Conservation (phyloP, 2,113 vertebrate species). For the Chaenogobius annularis region DNA sequence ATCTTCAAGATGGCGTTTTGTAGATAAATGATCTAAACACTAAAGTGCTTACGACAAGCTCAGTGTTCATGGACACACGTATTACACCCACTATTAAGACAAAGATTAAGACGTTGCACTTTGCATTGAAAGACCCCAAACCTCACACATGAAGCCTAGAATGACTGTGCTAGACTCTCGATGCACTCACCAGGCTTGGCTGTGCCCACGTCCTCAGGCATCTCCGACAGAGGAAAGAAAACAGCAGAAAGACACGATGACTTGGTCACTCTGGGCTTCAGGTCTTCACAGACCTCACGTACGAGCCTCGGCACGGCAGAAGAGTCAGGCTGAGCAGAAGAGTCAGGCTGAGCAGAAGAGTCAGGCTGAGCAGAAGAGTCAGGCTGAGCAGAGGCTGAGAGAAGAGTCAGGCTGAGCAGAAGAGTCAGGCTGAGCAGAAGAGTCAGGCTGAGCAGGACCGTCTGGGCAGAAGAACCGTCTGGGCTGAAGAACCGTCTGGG, state of each 20-base stretch:
- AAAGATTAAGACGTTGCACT: background rate
- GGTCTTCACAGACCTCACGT: background rate
- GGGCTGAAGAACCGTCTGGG: background rate
- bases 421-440: too few relatives aligned
- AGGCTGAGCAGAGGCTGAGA: too few relatives aligned
- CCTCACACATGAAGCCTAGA: background rate
- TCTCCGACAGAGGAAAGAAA: slow-evolving; percentile 16
- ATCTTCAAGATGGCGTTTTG: background rate
- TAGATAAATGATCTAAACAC: background rate
- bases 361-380: too few relatives aligned
- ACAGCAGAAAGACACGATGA: background rate
- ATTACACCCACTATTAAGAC: too few relatives aligned
- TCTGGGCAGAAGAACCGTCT: background rate
- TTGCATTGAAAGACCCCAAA: background rate
- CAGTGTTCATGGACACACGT: background rate
- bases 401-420: too few relatives aligned
- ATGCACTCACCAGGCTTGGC: slow-evolving; percentile 72
- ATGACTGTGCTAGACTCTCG: too few relatives aligned
- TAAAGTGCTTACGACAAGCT: background rate
- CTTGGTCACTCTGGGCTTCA: background rate
- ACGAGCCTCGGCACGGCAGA: too few relatives aligned
- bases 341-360: too few relatives aligned
- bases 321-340: too few relatives aligned
- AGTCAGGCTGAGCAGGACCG: too few relatives aligned
- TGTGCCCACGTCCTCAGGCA: slow-evolving; percentile 69